Base-by-base conservation (phyloP, 2,888 invertebrate species). In the Rambutsinella grinnellia region DNA sequence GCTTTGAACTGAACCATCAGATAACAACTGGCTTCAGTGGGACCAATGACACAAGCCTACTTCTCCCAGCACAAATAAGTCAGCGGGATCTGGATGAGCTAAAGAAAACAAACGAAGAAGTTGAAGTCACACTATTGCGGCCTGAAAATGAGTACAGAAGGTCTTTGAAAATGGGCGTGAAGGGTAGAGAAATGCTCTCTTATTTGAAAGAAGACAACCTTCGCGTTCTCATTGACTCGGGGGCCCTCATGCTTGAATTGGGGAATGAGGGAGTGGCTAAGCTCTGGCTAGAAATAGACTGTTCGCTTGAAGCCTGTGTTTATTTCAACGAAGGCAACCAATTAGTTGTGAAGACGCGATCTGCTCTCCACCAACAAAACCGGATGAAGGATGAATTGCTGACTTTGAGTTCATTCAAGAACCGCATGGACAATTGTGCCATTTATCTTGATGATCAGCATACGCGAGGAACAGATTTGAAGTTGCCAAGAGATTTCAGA, bases 361-460 rank as follows among this genome's bases (percentile, higher is more conserved):
- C 49, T n/a, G n/a, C n/a, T n/a, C n/a, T n/a, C n/a, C n/a, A n/a
- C n/a, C n/a, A n/a, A n/a, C n/a, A n/a, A n/a, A n/a, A n/a, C n/a
- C 36, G 13, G 15, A 28, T 51, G 3, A 63, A 36, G 23, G 58
- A 57, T 23, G 23, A 58, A 5, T 53, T 62, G n/a, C 54, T 77
- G 8, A 75, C 72, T 47, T 49, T 77, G 0, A 75, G 75, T 1
- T 66, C 81, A 8, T 79, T 56, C 28, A 17, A 61, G 24, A 62
- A 54, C 0, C n/a, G 70, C 51, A 24, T 81, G 36, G 70, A 71
- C 17, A 46, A 57, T 1, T 75, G 75, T 36, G 71, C 62, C 5
- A 58, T 81, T 17, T 81, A 79, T 49, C 47, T 81, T 54, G 81
- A 81, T 36, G 81, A 81, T 44, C 68, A 65, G 3, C 81, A 79